Percentiles rank a stretch among this genome's conserved stretches.
Evolutionary conservation across 2,888 invertebrate genomes (phyloP).

Genomic region (Chouioia cunea): DNA sequence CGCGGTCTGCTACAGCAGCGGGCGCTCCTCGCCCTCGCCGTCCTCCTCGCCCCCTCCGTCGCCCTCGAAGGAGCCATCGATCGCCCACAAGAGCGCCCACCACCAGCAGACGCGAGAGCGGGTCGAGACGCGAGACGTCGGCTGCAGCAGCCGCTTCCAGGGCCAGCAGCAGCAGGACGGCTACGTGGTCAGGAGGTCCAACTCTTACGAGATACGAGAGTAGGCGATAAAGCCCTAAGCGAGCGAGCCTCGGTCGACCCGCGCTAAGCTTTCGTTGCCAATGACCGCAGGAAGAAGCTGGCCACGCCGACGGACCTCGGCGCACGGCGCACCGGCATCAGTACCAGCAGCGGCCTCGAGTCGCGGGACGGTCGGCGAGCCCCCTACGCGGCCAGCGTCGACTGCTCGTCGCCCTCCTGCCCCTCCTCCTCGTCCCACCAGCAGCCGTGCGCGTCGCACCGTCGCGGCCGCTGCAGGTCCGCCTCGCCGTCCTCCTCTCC

Average conservation of each 20-base stretch:
- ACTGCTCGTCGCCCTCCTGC: slow-evolving; percentile 46
- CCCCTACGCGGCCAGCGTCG: slow-evolving; percentile 44
- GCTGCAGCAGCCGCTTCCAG: slow-evolving; percentile 36
- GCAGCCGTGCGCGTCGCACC: slow-evolving; percentile 43
- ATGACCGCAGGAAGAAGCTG: slow-evolving; percentile 60
- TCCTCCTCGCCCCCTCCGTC: slow-evolving; percentile 66
- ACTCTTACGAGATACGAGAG: slow-evolving; percentile 55
- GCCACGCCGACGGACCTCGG: slow-evolving; percentile 63
- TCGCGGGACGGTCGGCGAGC: slow-evolving; percentile 56
- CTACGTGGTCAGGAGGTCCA: slow-evolving; percentile 48
- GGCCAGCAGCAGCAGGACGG: slow-evolving; percentile 44
- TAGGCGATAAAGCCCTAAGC: slow-evolving; percentile 52
- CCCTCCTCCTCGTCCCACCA: slow-evolving; percentile 25
- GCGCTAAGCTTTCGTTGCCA: too few species aligned
- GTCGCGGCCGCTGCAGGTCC: slow-evolving; percentile 53
- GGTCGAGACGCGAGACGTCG: slow-evolving; percentile 48
- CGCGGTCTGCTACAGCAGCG: slow-evolving; percentile 68
- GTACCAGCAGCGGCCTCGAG: slow-evolving; percentile 52
- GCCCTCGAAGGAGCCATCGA: slow-evolving; percentile 65
- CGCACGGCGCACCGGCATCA: slow-evolving; percentile 56
- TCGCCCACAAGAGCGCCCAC: slow-evolving; percentile 64
- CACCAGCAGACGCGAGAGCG: slow-evolving; percentile 48
- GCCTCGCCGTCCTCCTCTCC: slow-evolving; percentile 59
- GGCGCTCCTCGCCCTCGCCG: slow-evolving; percentile 63
- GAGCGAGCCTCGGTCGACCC: slow-evolving; percentile 8